Percentiles rank a stretch among this genome's conserved stretches.
phyloP scores from a whole-genome alignment of 2,113 vertebrate species.

The Elgaria multicarinata region DNA sequence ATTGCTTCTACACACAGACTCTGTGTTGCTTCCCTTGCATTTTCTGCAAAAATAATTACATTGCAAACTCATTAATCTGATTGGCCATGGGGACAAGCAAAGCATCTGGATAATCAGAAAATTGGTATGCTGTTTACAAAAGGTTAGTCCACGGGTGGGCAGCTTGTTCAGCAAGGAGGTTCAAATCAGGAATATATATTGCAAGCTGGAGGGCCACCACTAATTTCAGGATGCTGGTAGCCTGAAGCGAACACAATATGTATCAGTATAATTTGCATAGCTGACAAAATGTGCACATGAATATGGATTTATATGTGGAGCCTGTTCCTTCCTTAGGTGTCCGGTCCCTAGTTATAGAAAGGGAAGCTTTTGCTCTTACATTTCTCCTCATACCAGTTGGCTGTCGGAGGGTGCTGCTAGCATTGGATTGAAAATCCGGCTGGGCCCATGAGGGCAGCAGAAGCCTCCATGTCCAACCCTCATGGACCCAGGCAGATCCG shows the following conservation, averaged over 20 bases:
- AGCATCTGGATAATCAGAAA: conserved; percentile 37
- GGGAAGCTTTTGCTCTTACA: background rate
- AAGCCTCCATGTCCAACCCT: too few relatives aligned
- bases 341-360: background rate
- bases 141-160: conserved; percentile 29
- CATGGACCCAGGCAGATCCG: too few relatives aligned
- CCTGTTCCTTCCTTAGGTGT: background rate
- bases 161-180: background rate
- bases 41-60: conserved; percentile 22
- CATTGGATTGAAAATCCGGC: too few relatives aligned
- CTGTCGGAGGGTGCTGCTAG: too few relatives aligned
- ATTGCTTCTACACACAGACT: background rate
- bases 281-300: conserved; percentile 14
- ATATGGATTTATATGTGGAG: background rate
- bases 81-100: conserved; percentile 23
- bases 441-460: too few relatives aligned
- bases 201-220: background rate
- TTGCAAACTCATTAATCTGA: conserved; percentile 31
- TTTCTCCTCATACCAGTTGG: background rate
- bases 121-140: conserved; percentile 29
- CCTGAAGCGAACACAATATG: conserved; percentile 5
- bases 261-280: conserved; percentile 11
- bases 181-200: background rate
- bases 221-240: conserved; percentile 8
- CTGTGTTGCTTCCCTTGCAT: background rate